These are phyloP conservation scores for Acrossocheilus fasciatus DNA, from an alignment of 2,797 vertebrate genomes.

Conservation along the genomic window DNA sequence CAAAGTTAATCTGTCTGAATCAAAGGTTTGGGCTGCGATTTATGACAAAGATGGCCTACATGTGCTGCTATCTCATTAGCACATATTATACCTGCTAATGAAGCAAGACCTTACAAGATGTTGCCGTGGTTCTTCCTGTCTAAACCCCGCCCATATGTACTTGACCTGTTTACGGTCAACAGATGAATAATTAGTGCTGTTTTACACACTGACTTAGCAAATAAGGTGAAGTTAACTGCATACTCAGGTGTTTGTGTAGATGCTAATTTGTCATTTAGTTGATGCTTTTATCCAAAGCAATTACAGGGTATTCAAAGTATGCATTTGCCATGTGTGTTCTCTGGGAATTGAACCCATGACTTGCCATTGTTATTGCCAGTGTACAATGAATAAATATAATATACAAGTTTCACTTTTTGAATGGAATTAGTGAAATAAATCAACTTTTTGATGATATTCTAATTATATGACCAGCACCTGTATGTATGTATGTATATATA, in stretches of 20 bases:
- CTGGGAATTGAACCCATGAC: background rate
- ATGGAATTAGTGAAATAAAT: too few species aligned
- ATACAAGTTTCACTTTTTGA: too few species aligned
- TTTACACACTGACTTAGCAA: background rate
- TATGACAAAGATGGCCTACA: constrained; percentile 35
- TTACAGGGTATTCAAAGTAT: background rate
- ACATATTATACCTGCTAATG: constrained; percentile 43
- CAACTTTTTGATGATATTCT: too few species aligned
- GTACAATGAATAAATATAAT: too few species aligned
- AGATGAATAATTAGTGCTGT: constrained; percentile 10
- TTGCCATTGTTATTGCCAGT: background rate
- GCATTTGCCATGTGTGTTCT: background rate
- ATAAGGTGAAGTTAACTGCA: constrained; percentile 4
- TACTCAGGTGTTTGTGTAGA: constrained; percentile 1
- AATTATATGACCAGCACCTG: too few species aligned
- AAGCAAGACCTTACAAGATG: constrained; percentile 26
- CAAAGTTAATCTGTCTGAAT: constrained; percentile 14
- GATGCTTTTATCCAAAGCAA: background rate
- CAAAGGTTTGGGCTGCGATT: constrained; percentile 29
- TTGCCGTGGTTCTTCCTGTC: background rate
- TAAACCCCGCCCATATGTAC: background rate
- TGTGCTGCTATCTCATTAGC: constrained; percentile 33
- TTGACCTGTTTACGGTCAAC: background rate
- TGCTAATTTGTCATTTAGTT: constrained; percentile 5
- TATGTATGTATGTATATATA: too few species aligned